These are phyloP conservation scores for Mesorhabditis spiculigera DNA, from an alignment of 2,888 invertebrate genomes.

Conservation along the genomic window DNA sequence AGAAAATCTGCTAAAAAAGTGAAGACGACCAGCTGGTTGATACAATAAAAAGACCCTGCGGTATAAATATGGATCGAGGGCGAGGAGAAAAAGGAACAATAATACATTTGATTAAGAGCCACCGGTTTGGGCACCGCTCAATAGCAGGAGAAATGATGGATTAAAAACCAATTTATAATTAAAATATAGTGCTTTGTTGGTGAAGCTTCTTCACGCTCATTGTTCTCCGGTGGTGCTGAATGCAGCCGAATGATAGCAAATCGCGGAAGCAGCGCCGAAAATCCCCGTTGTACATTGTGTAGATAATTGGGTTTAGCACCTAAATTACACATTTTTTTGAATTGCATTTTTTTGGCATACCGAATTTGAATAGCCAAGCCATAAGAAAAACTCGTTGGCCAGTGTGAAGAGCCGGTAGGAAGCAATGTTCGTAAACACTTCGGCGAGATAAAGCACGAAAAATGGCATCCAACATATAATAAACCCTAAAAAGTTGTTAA, in stretches of 20 bases:
- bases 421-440: slow-evolving; percentile 42
- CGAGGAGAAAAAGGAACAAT: too few relatives aligned
- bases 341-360: slow-evolving; percentile 19
- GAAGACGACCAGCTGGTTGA: too few relatives aligned
- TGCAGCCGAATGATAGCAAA: slow-evolving; percentile 55
- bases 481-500: slow-evolving; percentile 47
- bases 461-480: slow-evolving; percentile 61
- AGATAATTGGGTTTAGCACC: slow-evolving; percentile 58
- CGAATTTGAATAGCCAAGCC: slow-evolving; percentile 60
- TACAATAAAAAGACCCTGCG: too few relatives aligned
- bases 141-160: too few relatives aligned
- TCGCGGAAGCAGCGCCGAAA: slow-evolving; percentile 59
- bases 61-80: too few relatives aligned
- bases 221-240: slow-evolving; percentile 53
- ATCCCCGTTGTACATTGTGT: slow-evolving; percentile 58
- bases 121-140: too few relatives aligned
- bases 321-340: slow-evolving; percentile 15
- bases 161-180: slow-evolving; percentile 6
- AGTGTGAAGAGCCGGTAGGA: slow-evolving; percentile 34
- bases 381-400: slow-evolving; percentile 57
- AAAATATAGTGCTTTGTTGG: slow-evolving; percentile 52
- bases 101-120: too few relatives aligned
- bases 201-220: slow-evolving; percentile 57
- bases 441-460: slow-evolving; percentile 58
- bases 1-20: too few relatives aligned